Evolutionary conservation across 1,140 invertebrate species (phyloP).

Genomic region (Varroa destructor): DNA sequence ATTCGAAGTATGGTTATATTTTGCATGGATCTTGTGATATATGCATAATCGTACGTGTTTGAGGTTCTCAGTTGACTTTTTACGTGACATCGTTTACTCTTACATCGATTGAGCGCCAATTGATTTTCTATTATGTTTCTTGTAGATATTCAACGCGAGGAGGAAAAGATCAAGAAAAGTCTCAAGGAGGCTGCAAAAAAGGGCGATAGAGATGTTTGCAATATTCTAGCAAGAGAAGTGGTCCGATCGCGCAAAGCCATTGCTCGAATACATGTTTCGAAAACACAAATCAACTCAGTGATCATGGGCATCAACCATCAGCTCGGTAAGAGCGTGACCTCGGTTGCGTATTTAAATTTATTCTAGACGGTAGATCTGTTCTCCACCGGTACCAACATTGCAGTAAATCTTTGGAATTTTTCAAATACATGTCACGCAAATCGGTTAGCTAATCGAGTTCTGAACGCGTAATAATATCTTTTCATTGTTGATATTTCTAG

Average conservation of each 20-base stretch:
- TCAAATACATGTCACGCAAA: background rate
- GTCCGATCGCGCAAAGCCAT: conserved; percentile 75
- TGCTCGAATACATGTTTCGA: conserved; percentile 79
- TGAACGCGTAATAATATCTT: background rate
- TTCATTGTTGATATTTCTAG: conserved; percentile 40
- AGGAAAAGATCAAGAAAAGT: conserved; percentile 85
- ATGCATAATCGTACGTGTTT: background rate
- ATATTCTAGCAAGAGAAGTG: conserved; percentile 88
- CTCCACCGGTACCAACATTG: conserved; percentile 14
- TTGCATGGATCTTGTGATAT: background rate
- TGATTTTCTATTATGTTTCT: conserved; percentile 30
- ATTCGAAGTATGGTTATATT: conserved; percentile 54
- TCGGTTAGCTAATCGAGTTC: background rate
- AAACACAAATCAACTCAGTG: conserved; percentile 94
- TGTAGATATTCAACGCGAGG: conserved; percentile 79
- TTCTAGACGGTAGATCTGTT: background rate
- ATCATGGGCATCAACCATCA: conserved; percentile 97
- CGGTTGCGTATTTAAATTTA: background rate
- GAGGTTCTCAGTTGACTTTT: background rate
- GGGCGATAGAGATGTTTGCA: conserved; percentile 83
- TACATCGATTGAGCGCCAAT: background rate
- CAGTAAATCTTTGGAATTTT: background rate
- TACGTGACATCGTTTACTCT: background rate
- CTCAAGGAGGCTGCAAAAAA: conserved; percentile 93
- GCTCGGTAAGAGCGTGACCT: conserved; percentile 50